A percentile compares a stretch with the other conserved stretches of the same genome.
Evolutionary conservation across 2,113 vertebrate genomes (phyloP).

Genomic region (Piprites chloris): DNA sequence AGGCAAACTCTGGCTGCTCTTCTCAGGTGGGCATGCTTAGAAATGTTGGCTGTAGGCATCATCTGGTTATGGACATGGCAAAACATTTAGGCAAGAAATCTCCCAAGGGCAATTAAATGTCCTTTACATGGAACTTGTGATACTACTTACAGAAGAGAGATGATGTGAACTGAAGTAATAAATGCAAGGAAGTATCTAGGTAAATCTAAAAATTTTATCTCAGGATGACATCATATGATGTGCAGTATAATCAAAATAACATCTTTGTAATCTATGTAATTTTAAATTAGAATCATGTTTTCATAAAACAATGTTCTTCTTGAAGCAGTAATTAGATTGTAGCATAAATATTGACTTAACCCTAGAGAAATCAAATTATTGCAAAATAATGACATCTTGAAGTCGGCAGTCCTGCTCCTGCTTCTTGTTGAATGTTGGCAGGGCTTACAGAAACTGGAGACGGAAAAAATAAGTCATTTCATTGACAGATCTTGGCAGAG

Average conservation of each 20-base stretch:
- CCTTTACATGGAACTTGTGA: background rate
- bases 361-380: constrained; percentile 6
- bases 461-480: background rate
- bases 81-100: background rate
- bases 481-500: background rate
- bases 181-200: background rate
- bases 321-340: constrained; percentile 6
- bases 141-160: background rate
- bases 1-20: constrained; percentile 91
- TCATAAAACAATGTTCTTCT: background rate
- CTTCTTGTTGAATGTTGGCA: background rate
- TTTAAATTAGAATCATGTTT: background rate
- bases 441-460: background rate
- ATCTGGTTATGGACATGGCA: background rate
- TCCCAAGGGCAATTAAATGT: background rate
- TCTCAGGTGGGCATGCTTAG: constrained; percentile 80
- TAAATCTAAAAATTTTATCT: background rate
- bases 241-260: background rate
- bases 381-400: constrained; percentile 4
- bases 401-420: background rate
- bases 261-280: background rate
- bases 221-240: background rate
- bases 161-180: background rate
- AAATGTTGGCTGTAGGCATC: background rate
- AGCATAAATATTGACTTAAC: background rate